A percentile compares a stretch with the other conserved stretches of the same genome.
These are phyloP conservation scores for Halocynthia roretzi DNA, from an alignment of 23 tunicate species.

Conservation along the genomic window DNA sequence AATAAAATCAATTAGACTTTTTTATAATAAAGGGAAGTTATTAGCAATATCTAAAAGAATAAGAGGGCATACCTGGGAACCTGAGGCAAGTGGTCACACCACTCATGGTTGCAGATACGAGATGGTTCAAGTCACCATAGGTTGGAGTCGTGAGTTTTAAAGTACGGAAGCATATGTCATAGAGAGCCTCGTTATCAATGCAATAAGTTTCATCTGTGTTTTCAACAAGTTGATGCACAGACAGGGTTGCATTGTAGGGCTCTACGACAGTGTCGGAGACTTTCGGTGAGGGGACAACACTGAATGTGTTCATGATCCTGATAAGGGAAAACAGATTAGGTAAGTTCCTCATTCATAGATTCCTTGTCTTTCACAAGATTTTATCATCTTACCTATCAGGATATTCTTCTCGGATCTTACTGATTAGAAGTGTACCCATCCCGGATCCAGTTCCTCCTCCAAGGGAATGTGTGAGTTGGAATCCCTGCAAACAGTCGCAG, in stretches of 20 bases:
- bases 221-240: conserved; percentile 93
- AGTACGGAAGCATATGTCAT: conserved; percentile 88
- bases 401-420: conserved; percentile 85
- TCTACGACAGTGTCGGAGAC: conserved; percentile 95
- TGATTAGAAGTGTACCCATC: conserved; percentile 90
- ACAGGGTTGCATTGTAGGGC: conserved; percentile 91
- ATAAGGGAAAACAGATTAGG: no score
- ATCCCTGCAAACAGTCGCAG: conserved; percentile 90
- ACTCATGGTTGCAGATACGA: conserved; percentile 87
- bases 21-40: no score
- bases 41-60: no score
- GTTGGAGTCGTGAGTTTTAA: conserved; percentile 94
- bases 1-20: no score
- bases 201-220: conserved; percentile 95
- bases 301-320: conserved; percentile 93
- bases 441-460: conserved; percentile 99
- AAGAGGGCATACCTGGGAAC: conserved; percentile 52
- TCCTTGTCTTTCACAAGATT: background rate
- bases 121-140: conserved; percentile 95
- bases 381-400: conserved; percentile 54
- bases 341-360: background rate
- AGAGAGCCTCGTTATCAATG: conserved; percentile 83
- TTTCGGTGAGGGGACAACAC: conserved; percentile 88
- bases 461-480: conserved; percentile 87
- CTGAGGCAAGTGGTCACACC: conserved; percentile 89